Percentiles rank a stretch among this genome's conserved stretches.
Evolutionary conservation across 2,113 vertebrate species (phyloP).

Genomic region (Tragelaphus scriptus): DNA sequence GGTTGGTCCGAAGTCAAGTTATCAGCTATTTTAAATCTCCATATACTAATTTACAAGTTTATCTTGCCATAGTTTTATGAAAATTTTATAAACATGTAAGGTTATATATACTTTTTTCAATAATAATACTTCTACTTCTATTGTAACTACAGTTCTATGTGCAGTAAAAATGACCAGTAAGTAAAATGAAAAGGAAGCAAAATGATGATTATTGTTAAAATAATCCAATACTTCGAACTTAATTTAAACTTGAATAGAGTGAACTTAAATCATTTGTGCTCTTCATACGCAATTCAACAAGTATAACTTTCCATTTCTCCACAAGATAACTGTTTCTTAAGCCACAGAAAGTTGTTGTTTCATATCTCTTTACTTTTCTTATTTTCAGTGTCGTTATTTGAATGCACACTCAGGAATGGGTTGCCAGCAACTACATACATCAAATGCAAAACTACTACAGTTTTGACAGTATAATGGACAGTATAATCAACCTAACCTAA

Average conservation of each 20-base stretch:
- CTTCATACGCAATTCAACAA: not conserved
- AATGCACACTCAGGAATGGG: not conserved
- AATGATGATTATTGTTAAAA: not conserved
- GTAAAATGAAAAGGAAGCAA: not conserved
- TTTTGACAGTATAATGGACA: not conserved
- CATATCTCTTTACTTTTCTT: not conserved
- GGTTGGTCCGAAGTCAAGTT: not conserved
- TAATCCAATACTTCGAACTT: not conserved
- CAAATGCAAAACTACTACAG: not conserved
- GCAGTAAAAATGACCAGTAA: not conserved
- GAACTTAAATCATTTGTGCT: not conserved
- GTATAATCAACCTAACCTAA: not conserved
- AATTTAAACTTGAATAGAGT: not conserved
- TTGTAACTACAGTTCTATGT: not conserved
- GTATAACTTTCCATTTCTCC: not conserved
- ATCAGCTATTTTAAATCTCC: not conserved
- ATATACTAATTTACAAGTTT: not conserved
- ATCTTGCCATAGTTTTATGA: constrained; percentile 12
- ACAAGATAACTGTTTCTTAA: not conserved
- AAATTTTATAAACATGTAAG: not conserved
- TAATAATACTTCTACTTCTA: not conserved
- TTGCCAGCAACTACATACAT: not conserved
- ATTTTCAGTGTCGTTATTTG: not conserved
- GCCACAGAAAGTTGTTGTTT: not conserved
- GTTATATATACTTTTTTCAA: not conserved